Conservation (phyloP, 2,888 invertebrate species). For the Eulithis testata region DNA sequence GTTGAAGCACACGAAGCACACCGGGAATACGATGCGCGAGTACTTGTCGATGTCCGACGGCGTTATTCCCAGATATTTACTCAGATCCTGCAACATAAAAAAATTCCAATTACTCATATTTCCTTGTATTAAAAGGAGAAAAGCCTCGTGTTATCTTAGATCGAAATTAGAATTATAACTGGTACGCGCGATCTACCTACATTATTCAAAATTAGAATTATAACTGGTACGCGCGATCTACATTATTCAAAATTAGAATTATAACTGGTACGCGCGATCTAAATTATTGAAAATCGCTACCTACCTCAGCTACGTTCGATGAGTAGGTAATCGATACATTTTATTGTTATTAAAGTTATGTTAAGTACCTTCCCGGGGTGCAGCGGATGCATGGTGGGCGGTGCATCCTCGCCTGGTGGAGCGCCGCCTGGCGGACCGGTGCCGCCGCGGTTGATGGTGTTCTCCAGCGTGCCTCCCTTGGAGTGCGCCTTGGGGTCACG, state of each 20-base stretch:
- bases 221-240: background rate
- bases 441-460: constrained; percentile 90
- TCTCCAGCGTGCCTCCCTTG: constrained; percentile 94
- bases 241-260: background rate
- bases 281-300: too few species aligned
- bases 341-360: background rate
- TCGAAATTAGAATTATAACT: background rate
- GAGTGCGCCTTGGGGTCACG: constrained; percentile 96
- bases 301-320: too few species aligned
- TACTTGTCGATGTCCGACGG: constrained; percentile 99
- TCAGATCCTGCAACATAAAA: constrained; percentile 86
- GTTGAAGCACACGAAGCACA: constrained; percentile 98
- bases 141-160: too few species aligned
- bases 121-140: too few species aligned
- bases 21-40: constrained; percentile 97
- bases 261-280: background rate
- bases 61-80: constrained; percentile 94
- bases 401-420: constrained; percentile 78
- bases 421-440: constrained; percentile 69
- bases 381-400: constrained; percentile 87
- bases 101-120: too few species aligned
- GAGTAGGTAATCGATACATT: too few species aligned
- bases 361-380: constrained; percentile 89
- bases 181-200: background rate
- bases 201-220: background rate